Base-by-base conservation (phyloP, 1,140 invertebrate species). In the Drosophila seguyi region DNA sequence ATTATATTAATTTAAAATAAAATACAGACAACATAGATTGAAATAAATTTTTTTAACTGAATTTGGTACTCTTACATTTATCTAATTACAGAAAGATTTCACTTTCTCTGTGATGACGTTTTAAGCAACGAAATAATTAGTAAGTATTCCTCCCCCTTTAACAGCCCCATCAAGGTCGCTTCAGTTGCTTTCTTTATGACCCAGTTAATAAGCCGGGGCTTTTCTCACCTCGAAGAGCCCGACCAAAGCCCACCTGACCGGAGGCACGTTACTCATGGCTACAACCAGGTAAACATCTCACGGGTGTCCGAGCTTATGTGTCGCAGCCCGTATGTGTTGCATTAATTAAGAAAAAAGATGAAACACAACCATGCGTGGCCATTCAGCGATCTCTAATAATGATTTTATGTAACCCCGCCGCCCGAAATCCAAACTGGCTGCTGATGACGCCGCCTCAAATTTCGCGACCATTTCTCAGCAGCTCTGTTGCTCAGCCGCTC, bases 401-500 rank as follows among this genome's bases (percentile, higher is more conserved):
- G 76, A 77, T 74, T 87, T 87, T 87, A 88, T 87, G 80, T 87
- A 87, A 87, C 80, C 34, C 79, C 45, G 75, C 74, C 82, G 74
- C 78, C 82, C 75, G 61, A 71, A 60, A 61, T 50, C n/a, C 52
- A 44, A 75, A 53, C 74, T 42, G 41, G 72, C 44, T 50, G 47
- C 47, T 62, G 55, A 72, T 72, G 67, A 75, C 59, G 67, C 58
- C 38, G 63, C 42, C 36, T 38, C 25, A 18, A 60, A 56, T 72
- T 72, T 71, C 36, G 68, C 67, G 52, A 69, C 27, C 50, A 72
- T 44, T 53, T 66, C 66, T 69, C 50, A 36, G 61, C 27, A 41
- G 34, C 22, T 25, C 44, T n/a, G 55, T 8, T 62, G 47, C 44
- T 25, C 44, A 22, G 61, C 8, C 29, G 61, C 57, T 41, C 39